Evolutionary conservation across 2,113 vertebrate species (phyloP).

Genomic region (Cryptotis parvus): DNA sequence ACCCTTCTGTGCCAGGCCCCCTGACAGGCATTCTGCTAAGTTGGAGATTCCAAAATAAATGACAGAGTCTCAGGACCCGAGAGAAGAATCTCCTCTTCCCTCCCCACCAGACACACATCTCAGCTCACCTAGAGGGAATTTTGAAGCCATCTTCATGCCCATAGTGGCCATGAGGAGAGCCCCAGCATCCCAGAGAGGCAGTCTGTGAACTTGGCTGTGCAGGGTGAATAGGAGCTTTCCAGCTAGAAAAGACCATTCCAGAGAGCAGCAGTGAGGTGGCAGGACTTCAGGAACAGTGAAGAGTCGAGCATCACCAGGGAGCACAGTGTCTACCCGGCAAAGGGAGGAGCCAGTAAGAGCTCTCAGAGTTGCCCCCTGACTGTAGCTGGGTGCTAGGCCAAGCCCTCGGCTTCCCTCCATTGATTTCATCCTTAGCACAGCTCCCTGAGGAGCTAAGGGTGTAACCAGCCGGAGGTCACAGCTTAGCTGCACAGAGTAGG

Average conservation of each 20-base stretch:
- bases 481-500: background rate
- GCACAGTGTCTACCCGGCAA: too few species aligned
- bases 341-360: background rate
- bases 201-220: background rate
- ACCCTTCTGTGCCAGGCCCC: background rate
- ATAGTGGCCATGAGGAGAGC: background rate
- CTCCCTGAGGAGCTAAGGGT: too few species aligned
- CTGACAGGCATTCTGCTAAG: background rate
- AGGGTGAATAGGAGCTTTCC: slow-evolving; percentile 33
- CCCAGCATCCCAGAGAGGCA: background rate
- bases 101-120: background rate
- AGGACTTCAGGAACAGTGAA: background rate
- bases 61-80: background rate
- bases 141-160: background rate
- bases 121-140: background rate
- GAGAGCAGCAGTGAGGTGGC: background rate
- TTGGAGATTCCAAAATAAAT: background rate
- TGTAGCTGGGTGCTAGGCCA: background rate
- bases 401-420: background rate
- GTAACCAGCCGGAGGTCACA: background rate
- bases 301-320: too few species aligned
- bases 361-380: background rate
- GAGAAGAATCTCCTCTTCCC: background rate
- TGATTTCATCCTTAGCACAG: background rate
- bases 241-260: background rate